Percentiles rank a stretch among this genome's conserved stretches.
phyloP scores from a whole-genome alignment of 2,888 invertebrate genomes.

The Nasonovia ribisnigri region DNA sequence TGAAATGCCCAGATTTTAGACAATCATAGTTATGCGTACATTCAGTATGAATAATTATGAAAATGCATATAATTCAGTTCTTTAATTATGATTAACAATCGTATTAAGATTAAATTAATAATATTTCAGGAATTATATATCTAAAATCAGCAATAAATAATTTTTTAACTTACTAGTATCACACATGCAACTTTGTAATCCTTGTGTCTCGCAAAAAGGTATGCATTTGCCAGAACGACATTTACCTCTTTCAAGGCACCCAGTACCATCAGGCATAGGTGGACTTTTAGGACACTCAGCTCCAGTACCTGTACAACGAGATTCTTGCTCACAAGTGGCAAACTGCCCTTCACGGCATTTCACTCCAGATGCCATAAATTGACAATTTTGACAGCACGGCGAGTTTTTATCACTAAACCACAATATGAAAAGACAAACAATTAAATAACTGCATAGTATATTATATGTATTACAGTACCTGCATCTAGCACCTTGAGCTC shows the following conservation, averaged over 20 bases:
- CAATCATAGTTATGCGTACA: too few relatives aligned
- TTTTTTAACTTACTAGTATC: slow-evolving; percentile 80
- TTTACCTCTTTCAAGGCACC: slow-evolving; percentile 91
- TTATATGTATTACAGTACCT: slow-evolving; percentile 73
- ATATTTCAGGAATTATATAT: not conserved
- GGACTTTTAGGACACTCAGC: slow-evolving; percentile 89
- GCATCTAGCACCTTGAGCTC: slow-evolving; percentile 88
- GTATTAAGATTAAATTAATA: not conserved
- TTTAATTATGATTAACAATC: not conserved
- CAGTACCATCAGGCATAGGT: slow-evolving; percentile 87
- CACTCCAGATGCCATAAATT: slow-evolving; percentile 84
- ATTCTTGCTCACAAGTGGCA: slow-evolving; percentile 93
- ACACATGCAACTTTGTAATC: slow-evolving; percentile 95
- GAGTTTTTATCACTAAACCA: slow-evolving; percentile 90
- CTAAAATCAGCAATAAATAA: not conserved
- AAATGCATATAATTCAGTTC: too few relatives aligned
- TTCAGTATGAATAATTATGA: too few relatives aligned
- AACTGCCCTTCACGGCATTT: slow-evolving; percentile 93
- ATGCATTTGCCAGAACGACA: slow-evolving; percentile 92
- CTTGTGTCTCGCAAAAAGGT: slow-evolving; percentile 95
- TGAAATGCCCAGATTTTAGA: too few relatives aligned
- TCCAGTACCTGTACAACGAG: slow-evolving; percentile 85
- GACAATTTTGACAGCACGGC: slow-evolving; percentile 93
- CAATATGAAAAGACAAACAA: not conserved
- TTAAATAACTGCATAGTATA: not conserved